Evolutionary conservation across 2,113 vertebrate species (phyloP).

Genomic region (Probosciger aterrimus): DNA sequence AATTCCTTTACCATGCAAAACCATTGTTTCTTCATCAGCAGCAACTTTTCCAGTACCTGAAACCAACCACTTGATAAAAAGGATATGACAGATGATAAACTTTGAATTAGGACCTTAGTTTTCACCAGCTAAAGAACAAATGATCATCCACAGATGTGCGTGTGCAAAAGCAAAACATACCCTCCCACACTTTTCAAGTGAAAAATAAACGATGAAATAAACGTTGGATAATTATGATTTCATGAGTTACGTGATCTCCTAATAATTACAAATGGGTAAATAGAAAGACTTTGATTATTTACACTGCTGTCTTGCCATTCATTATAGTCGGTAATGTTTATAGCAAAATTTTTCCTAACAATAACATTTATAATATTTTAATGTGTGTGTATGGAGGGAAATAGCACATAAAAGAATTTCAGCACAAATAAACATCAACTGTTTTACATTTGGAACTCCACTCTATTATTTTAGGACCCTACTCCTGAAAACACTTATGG

Average conservation of each 20-base stretch:
- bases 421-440: constrained; percentile 31
- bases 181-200: not conserved
- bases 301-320: constrained; percentile 54
- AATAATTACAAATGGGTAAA: constrained; percentile 52
- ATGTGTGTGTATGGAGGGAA: constrained; percentile 24
- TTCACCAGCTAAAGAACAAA: not conserved
- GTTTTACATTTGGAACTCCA: constrained; percentile 6
- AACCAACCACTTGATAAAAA: not conserved
- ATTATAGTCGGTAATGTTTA: constrained; percentile 68
- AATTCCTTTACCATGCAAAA: not conserved
- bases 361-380: constrained; percentile 66
- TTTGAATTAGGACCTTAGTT: not conserved
- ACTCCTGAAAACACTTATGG: constrained; percentile 31
- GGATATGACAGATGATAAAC: not conserved
- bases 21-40: not conserved
- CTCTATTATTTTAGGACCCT: constrained; percentile 49
- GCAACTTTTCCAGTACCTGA: not conserved
- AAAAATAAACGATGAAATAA: constrained; percentile 57
- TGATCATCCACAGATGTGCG: not conserved
- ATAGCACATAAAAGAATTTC: constrained; percentile 49
- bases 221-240: constrained; percentile 49
- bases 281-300: constrained; percentile 63
- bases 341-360: constrained; percentile 42
- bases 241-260: constrained; percentile 11
- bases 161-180: not conserved